Evolutionary conservation across 2,113 vertebrate species (phyloP).

Genomic region (Pygoscelis antarcticus): DNA sequence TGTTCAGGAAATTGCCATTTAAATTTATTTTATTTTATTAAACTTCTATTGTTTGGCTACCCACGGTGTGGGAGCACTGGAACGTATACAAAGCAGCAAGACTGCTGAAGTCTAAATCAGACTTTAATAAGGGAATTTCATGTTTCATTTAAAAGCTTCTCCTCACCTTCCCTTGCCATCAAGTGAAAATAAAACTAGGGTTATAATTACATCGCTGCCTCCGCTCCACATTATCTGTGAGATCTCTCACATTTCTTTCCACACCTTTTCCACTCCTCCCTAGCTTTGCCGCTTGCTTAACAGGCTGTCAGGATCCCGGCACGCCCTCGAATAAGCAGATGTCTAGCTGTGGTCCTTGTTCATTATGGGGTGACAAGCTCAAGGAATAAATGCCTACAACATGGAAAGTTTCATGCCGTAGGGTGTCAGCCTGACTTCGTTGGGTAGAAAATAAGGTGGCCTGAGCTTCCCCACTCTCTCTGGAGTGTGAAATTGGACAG

Average conservation of each 20-base stretch:
- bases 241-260: constrained; percentile 61
- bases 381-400: constrained; percentile 40
- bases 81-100: background rate
- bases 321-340: constrained; percentile 23
- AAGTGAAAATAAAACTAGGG: constrained; percentile 68
- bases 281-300: background rate
- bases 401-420: background rate
- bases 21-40: constrained; percentile 56
- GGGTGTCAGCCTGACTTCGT: background rate
- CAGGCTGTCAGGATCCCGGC: constrained; percentile 8
- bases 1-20: constrained; percentile 38
- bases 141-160: constrained; percentile 73
- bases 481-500: constrained; percentile 29
- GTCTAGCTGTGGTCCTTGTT: constrained; percentile 45
- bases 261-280: constrained; percentile 35
- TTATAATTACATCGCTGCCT: constrained; percentile 69
- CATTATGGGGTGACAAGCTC: constrained; percentile 41
- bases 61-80: background rate
- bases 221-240: constrained; percentile 43
- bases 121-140: constrained; percentile 73
- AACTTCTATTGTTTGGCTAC: constrained; percentile 30
- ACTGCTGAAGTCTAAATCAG: constrained; percentile 63
- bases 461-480: background rate
- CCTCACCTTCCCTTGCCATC: constrained; percentile 64
- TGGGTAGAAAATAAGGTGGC: constrained; percentile 45